Conservation (phyloP, 2,888 invertebrate species). For the Trichogramma evanescens region DNA sequence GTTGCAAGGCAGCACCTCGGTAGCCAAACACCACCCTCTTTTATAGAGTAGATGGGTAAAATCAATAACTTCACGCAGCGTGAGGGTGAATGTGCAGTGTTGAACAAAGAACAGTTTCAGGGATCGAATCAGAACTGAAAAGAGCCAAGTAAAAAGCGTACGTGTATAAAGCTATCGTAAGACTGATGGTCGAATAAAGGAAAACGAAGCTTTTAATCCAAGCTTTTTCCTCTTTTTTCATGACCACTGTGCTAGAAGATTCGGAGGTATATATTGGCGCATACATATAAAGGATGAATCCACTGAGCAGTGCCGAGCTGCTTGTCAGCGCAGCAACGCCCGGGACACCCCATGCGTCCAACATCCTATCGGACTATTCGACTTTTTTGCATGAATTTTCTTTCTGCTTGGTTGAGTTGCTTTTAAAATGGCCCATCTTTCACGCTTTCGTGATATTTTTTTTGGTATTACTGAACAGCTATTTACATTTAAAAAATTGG, state of each 20-base stretch:
- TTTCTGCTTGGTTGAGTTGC: too few relatives aligned
- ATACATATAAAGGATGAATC: constrained; percentile 21
- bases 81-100: constrained; percentile 7
- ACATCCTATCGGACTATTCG: too few relatives aligned
- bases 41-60: constrained; percentile 17
- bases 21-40: not conserved
- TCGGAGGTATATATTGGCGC: constrained; percentile 31
- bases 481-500: too few relatives aligned
- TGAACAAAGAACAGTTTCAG: not conserved
- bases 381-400: too few relatives aligned
- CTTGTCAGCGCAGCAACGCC: constrained; percentile 38
- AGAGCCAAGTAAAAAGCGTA: constrained; percentile 15
- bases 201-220: constrained; percentile 33
- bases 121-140: constrained; percentile 3
- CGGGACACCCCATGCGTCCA: constrained; percentile 27
- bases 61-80: constrained; percentile 18
- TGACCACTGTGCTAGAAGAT: too few relatives aligned
- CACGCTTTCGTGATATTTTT: too few relatives aligned
- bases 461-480: too few relatives aligned
- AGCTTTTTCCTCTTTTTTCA: constrained; percentile 14
- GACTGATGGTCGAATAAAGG: not conserved
- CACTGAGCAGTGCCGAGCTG: constrained; percentile 19
- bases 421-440: too few relatives aligned
- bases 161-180: not conserved
- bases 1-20: constrained; percentile 3